Base-by-base conservation (phyloP, 2,113 vertebrate genomes). In the Leucosticte australis region DNA sequence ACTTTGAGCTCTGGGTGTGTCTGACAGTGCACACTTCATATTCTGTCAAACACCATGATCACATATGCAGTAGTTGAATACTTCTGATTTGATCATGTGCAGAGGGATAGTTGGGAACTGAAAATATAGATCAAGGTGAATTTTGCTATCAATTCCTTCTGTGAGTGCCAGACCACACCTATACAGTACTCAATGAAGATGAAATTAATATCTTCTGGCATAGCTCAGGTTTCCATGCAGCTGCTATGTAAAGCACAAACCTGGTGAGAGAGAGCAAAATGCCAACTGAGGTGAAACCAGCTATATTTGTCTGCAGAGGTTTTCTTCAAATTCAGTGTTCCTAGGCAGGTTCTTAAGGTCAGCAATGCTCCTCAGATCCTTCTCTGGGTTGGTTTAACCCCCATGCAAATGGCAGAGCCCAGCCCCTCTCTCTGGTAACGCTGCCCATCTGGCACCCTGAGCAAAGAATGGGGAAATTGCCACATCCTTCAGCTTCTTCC, bases 361-460 rank as follows among this genome's bases (percentile, higher is more conserved):
- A 20, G 14, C 24, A 76, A 3, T 22, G 3, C 83, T 77, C 44
- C 62, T 55, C 52, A 92, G 68, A 7, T 79, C 1, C 0, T 42
- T 22, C 46, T 62, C 35, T 67, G 55, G 10, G 6, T 77, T 65
- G 53, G 7, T 64, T 53, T 56, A 49, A 56, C 9, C 27, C 15
- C 11, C 2, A 0, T n/a, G 24, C 9, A 0, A 1, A 5, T 8
- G 39, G 21, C 7, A 70, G 50, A 69, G 20, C 33, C 3, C 57
- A 75, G 42, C 55, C 67, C 15, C 5, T 33, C 26, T 62, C 1
- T 7, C 1, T 14, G 49, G 6, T 63, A 26, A 33, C 1, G 1
- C 11, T 46, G 28, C 5, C 4, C 46, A 10, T 37, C 68, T 81
- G 4, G 35, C 39, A 83, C 30, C 23, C 26, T 15, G 22, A 8